Conservation (phyloP, 2,888 invertebrate genomes). For the Acleris sparsana region DNA sequence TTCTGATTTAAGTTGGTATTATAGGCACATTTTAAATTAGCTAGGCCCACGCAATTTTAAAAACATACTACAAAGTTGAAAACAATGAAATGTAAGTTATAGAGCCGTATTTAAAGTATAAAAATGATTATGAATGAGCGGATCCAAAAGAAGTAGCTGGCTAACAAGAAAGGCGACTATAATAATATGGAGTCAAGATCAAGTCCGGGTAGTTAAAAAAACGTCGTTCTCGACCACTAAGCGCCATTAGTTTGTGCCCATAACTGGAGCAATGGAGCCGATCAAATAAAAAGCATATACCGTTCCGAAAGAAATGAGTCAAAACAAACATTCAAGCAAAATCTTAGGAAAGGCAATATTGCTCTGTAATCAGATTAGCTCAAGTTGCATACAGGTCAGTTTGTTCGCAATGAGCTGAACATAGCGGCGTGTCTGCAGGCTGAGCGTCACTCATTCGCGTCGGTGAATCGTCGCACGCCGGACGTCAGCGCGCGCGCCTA, state of each 20-base stretch:
- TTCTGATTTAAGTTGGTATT: conserved; percentile 53
- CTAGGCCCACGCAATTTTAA: conserved; percentile 19
- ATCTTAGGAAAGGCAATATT: conserved; percentile 41
- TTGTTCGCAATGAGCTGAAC: conserved; percentile 60
- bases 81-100: no score
- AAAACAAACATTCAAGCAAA: conserved; percentile 49
- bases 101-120: neutral
- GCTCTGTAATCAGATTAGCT: conserved; percentile 67
- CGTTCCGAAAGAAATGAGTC: conserved; percentile 7
- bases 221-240: conserved; percentile 5
- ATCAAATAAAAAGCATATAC: conserved; percentile 14
- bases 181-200: conserved; percentile 10
- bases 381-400: conserved; percentile 63
- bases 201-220: conserved; percentile 30
- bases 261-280: conserved; percentile 27
- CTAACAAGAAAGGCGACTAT: conserved; percentile 6
- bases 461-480: conserved; percentile 57
- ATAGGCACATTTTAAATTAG: conserved; percentile 45
- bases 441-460: conserved; percentile 69
- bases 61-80: conserved; percentile 20
- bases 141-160: conserved; percentile 18
- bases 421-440: conserved; percentile 54
- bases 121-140: conserved; percentile 6
- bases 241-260: conserved; percentile 24
- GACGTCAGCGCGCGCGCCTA: conserved; percentile 63